Percentiles rank a stretch among this genome's conserved stretches.
Evolutionary conservation across 1,140 invertebrate species (phyloP).

Genomic region (Geopemphigus sp.): DNA sequence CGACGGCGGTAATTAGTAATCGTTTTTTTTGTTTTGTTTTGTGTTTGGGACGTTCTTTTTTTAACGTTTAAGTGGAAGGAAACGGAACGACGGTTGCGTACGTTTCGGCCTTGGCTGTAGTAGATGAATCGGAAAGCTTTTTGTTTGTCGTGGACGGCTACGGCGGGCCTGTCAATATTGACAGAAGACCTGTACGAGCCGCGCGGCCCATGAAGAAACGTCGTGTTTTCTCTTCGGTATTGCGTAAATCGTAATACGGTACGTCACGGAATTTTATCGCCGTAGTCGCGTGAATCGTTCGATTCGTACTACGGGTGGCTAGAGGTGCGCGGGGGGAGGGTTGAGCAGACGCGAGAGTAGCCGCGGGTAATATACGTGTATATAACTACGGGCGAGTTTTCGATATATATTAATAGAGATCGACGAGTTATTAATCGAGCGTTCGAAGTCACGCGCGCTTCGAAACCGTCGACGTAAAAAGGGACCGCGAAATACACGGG

Average conservation of each 20-base stretch:
- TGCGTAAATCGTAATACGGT: not conserved
- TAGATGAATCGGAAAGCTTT: conserved; percentile 11
- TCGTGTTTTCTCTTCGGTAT: not conserved
- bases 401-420: too few relatives aligned
- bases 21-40: too few relatives aligned
- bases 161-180: conserved; percentile 1
- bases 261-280: not conserved
- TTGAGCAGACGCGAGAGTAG: too few relatives aligned
- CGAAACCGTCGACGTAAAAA: too few relatives aligned
- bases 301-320: not conserved
- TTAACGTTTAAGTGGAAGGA: not conserved
- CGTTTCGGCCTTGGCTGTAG: not conserved
- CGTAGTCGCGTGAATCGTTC: too few relatives aligned
- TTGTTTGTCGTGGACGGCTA: not conserved
- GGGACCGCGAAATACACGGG: too few relatives aligned
- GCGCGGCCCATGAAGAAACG: not conserved
- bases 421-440: too few relatives aligned
- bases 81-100: not conserved
- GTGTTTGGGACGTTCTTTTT: too few relatives aligned
- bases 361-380: too few relatives aligned
- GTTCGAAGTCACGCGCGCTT: too few relatives aligned
- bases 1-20: too few relatives aligned
- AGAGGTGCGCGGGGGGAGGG: not conserved
- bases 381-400: too few relatives aligned
- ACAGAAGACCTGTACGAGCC: not conserved